Evolutionary conservation across 2,113 vertebrate species (phyloP).

Genomic region (Dendropsophus ebraccatus): DNA sequence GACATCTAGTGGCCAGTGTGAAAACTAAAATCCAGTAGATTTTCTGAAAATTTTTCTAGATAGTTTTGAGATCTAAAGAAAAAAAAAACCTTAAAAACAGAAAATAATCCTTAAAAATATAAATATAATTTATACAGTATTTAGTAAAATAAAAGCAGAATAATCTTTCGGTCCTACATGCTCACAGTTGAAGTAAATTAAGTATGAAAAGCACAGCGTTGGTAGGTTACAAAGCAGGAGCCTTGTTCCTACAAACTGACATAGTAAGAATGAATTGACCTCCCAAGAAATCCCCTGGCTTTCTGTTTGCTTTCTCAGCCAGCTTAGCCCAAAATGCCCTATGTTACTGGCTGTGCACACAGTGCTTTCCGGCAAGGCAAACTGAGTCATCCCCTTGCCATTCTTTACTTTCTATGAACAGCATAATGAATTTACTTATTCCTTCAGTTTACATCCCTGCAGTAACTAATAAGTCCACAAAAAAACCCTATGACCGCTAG

Average conservation of each 20-base stretch:
- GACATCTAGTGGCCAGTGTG: neutral
- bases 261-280: neutral
- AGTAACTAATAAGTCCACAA: neutral
- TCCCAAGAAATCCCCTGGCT: constrained; percentile 26
- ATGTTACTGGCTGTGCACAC: constrained; percentile 8
- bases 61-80: neutral
- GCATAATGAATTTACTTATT: constrained; percentile 3
- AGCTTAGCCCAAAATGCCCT: constrained; percentile 42
- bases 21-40: neutral
- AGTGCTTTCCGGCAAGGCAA: neutral
- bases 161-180: neutral
- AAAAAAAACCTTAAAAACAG: neutral
- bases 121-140: neutral
- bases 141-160: neutral
- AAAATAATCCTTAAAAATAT: neutral
- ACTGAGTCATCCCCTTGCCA: neutral
- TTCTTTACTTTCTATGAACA: constrained; percentile 12
- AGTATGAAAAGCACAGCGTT: neutral
- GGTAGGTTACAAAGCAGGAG: constrained; percentile 1
- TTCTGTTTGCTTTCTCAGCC: constrained; percentile 25
- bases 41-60: neutral
- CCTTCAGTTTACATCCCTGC: neutral
- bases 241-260: neutral
- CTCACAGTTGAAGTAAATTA: neutral
- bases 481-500: neutral